These are phyloP conservation scores for Tetanocera ferruginea DNA, from an alignment of 2,888 invertebrate genomes.

Conservation along the genomic window DNA sequence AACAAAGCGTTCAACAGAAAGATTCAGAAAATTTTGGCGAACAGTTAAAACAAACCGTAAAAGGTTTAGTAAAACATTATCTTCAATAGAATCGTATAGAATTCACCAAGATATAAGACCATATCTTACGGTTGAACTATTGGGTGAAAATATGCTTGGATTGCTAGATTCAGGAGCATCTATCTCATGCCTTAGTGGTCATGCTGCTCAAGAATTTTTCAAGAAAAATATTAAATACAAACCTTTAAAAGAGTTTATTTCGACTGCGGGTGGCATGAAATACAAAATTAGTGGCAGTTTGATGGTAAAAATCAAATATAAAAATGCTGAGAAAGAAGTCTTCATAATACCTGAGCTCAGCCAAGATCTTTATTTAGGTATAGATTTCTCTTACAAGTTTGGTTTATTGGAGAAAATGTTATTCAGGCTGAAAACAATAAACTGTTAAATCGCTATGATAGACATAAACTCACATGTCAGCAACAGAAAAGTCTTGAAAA, in stretches of 20 bases:
- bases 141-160: slow-evolving; percentile 24
- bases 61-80: background rate
- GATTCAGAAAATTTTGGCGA: slow-evolving; percentile 31
- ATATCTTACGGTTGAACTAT: slow-evolving; percentile 35
- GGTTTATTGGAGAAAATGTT: slow-evolving; percentile 27
- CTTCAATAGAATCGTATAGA: background rate
- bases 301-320: slow-evolving; percentile 22
- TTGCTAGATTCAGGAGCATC: slow-evolving; percentile 41
- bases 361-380: slow-evolving; percentile 40
- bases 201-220: slow-evolving; percentile 34
- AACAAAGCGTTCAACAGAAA: background rate
- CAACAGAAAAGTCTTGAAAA: background rate
- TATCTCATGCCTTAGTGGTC: slow-evolving; percentile 32
- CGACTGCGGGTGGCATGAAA: slow-evolving; percentile 39
- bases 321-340: slow-evolving; percentile 6
- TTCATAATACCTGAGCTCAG: slow-evolving; percentile 35
- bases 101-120: slow-evolving; percentile 39
- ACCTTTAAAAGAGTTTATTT: slow-evolving; percentile 6
- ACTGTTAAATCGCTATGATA: background rate
- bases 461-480: background rate
- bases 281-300: slow-evolving; percentile 37
- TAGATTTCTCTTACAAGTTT: slow-evolving; percentile 41
- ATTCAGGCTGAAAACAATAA: background rate
- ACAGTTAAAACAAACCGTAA: slow-evolving; percentile 19
- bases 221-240: slow-evolving; percentile 6